These are phyloP conservation scores for Antrozous pallidus DNA, from an alignment of 2,797 vertebrate genomes.

Conservation along the genomic window DNA sequence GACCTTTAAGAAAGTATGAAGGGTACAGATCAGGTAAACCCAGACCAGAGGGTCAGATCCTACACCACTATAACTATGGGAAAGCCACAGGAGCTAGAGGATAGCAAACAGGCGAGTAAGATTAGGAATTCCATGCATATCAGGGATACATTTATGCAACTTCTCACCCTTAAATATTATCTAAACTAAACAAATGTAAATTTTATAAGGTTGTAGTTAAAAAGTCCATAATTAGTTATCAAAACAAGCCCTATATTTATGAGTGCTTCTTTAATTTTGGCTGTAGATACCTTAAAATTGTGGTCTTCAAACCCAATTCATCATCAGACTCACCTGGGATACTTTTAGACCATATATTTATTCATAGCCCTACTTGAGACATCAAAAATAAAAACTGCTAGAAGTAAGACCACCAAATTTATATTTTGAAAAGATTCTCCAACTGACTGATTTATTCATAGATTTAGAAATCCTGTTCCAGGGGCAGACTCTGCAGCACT, in stretches of 20 bases:
- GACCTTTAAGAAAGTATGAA: conserved; percentile 45
- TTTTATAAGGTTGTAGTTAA: neutral
- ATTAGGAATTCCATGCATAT: neutral
- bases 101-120: neutral
- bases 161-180: neutral
- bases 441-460: neutral
- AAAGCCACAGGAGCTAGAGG: neutral
- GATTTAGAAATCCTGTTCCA: neutral
- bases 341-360: neutral
- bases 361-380: neutral
- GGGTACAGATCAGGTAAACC: conserved; percentile 47
- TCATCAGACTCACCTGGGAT: neutral
- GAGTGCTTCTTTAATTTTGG: neutral
- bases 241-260: neutral
- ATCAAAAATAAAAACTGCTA: neutral
- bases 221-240: neutral
- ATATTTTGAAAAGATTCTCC: neutral
- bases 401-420: neutral
- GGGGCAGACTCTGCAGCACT: neutral
- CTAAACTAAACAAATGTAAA: neutral
- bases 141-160: neutral
- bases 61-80: neutral
- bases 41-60: neutral
- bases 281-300: neutral
- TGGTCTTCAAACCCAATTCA: neutral